Base-by-base conservation (phyloP, 1,140 invertebrate genomes). In the Liolophura sinensis region DNA sequence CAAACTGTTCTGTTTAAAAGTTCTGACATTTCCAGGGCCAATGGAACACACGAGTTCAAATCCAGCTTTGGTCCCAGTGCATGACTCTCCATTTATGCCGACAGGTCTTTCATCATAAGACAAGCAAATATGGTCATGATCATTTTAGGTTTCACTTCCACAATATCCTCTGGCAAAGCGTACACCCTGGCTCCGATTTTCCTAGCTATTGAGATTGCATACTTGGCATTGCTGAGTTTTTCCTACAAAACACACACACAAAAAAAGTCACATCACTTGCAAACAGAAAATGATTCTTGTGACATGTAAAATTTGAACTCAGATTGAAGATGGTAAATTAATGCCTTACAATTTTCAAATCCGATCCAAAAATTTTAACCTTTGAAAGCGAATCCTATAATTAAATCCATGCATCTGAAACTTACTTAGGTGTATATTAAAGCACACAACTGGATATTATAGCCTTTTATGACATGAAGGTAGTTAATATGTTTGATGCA, bases 91-190 rank as follows among this genome's bases (percentile, higher is more conserved):
- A 9, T 40, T 40, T 40, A 40, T 40, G 31, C 31, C 9, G 31
- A 40, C 31, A 40, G 31, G 31, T 40, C 31, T 40, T 40, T 40
- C 31, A 40, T 94, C 97, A 99, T 99, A 67, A 99, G 88, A 83
- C 96, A 99, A 27, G 97, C 96, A 87, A 99, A 99, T 56, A 99
- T 93, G 9, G 97, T 99, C 95, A 99, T 96, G 25, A 99, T 92
- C 96, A 99, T 97, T 87, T 99, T 99, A 40, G 91, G 93, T 83
- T 99, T 98, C 1, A 97, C 91, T 87, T 99, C 96, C 4, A 95
- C 93, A 76, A 99, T 98, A 85, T 99, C 97, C 86, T 99, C 97
- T n/a, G 97, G 97, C 64, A 99, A 86, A 27, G 97, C 97, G 84
- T 99, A 99, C 18, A 99, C 95, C 57, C 95, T 89, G 57, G 97